Conservation (phyloP, 2,888 invertebrate genomes). For the Pyrrhosoma nymphula region DNA sequence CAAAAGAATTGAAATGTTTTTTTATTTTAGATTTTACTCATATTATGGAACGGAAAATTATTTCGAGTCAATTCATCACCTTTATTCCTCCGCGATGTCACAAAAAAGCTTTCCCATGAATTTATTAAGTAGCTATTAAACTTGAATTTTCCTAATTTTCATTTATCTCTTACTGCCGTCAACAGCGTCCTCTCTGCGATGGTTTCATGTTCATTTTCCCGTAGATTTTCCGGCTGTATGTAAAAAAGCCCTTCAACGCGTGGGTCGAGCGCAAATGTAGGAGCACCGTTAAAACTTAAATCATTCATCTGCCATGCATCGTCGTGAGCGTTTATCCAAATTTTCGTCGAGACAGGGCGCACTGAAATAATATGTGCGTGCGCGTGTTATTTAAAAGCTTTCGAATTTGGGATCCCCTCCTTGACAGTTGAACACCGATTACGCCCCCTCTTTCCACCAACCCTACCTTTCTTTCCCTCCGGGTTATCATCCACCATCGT, state of each 20-base stretch:
- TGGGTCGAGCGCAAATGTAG: neutral
- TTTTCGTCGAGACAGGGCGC: neutral
- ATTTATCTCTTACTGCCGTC: too few species aligned
- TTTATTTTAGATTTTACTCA: too few species aligned
- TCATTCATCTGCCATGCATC: neutral
- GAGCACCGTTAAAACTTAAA: neutral
- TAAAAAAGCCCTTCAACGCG: neutral
- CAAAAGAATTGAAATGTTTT: too few species aligned
- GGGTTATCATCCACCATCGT: neutral
- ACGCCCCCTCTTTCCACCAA: neutral
- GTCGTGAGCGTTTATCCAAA: neutral
- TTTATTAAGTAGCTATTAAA: too few species aligned
- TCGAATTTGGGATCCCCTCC: neutral
- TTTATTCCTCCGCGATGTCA: too few species aligned
- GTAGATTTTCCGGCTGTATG: too few species aligned
- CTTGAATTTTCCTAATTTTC: too few species aligned
- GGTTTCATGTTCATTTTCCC: neutral
- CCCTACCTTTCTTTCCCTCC: neutral
- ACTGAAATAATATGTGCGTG: neutral
- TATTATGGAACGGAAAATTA: too few species aligned
- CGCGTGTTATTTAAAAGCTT: neutral
- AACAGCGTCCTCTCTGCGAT: too few species aligned
- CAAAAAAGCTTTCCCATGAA: too few species aligned
- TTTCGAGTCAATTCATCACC: too few species aligned
- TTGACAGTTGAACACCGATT: neutral